Base-by-base conservation (phyloP, 2,888 invertebrate species). In the Rhagium mordax region DNA sequence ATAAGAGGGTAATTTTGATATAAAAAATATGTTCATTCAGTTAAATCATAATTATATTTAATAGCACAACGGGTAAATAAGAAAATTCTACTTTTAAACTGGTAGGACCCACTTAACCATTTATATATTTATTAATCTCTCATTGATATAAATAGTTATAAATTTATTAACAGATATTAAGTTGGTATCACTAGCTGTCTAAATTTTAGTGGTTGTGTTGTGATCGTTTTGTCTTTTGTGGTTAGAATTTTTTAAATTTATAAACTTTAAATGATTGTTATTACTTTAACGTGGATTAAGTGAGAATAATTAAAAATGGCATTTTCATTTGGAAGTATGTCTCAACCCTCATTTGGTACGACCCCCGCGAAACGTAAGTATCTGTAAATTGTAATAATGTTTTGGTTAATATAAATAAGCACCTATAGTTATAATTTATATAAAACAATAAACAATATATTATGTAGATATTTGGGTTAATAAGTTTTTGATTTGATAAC, bases 311-410 rank as follows among this genome's bases (percentile, higher is more conserved):
- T 65, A 65, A 53, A 29, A 5, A 84, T 85, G 84, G 79, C 85
- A 55, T 86, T 85, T 78, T 79, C 76, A 59, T 86, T 86, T 81
- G 86, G 86, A 68, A 82, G 53, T 75, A 74, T 83, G 16, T 66
- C 72, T 49, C 82, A 81, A 47, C 72, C 83, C 18, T 77, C 82
- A 7, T 84, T 85, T 81, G 84, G 84, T 18, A 78, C 72, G 57
- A 71, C 82, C 16, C 73, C 80, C 29, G 74, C 78, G 55, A 85
- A 85, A 82, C 81, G 85, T 85, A 82, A 85, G 84, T 83, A 41
- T 41, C 8, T 41, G 3, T 13, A 2, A 8, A 33, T 41, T n/a
- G 13, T 41, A 15, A n/a, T 41, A 33, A 33, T 33, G 1, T 33
- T 7, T 33, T 33, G 33, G 33, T 33, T 33, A 33, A 27, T 3